phyloP scores from a whole-genome alignment of 2,888 invertebrate species.

The Dysmachus trigonus region DNA sequence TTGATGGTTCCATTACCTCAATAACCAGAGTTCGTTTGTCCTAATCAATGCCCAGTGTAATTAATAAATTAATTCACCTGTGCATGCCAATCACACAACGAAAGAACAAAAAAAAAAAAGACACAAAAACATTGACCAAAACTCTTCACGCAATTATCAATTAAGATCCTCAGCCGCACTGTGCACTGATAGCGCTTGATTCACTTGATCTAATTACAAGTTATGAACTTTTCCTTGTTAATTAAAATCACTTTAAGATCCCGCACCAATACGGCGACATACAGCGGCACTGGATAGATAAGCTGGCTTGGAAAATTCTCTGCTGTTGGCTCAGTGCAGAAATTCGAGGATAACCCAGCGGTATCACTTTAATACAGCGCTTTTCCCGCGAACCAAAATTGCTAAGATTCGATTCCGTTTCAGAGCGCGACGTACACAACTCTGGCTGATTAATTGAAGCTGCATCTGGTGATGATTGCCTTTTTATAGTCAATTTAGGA shows the following conservation, averaged over 20 bases:
- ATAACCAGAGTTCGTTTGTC: neutral
- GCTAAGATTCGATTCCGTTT: constrained; percentile 4
- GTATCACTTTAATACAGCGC: neutral
- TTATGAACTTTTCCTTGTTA: constrained; percentile 44
- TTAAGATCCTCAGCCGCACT: neutral
- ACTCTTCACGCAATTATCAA: constrained; percentile 16
- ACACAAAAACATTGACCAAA: neutral
- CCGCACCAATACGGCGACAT: constrained; percentile 39
- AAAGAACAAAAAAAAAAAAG: too few species aligned
- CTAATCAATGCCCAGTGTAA: neutral
- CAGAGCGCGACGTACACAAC: constrained; percentile 47
- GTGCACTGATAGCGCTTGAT: constrained; percentile 20
- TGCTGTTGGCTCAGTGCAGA: neutral
- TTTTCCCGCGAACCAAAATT: constrained; percentile 15
- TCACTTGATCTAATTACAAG: constrained; percentile 48
- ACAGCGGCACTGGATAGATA: neutral
- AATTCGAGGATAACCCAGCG: constrained; percentile 32
- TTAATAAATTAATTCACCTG: neutral
- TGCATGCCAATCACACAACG: neutral
- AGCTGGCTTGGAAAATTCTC: neutral
- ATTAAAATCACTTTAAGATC: constrained; percentile 49
- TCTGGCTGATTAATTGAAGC: constrained; percentile 63
- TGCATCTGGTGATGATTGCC: constrained; percentile 72
- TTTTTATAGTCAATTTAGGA: constrained; percentile 65
- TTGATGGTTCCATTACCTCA: constrained; percentile 72